Conservation (phyloP, 2,113 vertebrate species). For the Embiotoca jacksoni region DNA sequence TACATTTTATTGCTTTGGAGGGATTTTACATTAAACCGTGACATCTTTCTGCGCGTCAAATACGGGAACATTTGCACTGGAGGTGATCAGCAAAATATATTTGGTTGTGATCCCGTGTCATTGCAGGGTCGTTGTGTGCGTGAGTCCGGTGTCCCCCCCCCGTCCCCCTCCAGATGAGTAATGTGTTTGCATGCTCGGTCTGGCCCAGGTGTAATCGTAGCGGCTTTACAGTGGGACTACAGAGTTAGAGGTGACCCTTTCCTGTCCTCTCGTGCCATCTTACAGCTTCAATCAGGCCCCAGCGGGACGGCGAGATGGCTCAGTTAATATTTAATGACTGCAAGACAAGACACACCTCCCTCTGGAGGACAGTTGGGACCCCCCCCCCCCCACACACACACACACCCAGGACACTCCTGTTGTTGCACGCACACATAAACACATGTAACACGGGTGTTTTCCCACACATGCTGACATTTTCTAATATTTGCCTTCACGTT, state of each 20-base stretch:
- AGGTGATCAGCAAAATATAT: constrained; percentile 13
- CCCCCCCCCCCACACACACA: neutral
- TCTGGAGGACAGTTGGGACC: constrained; percentile 14
- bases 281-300: constrained; percentile 69
- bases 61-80: neutral
- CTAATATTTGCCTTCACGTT: constrained; percentile 1
- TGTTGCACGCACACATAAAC: neutral
- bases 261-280: constrained; percentile 41
- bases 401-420: neutral
- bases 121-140: constrained; percentile 26
- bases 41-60: neutral
- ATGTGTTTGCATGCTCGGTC: constrained; percentile 55
- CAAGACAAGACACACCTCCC: constrained; percentile 63
- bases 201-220: constrained; percentile 63
- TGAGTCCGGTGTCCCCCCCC: constrained; percentile 9
- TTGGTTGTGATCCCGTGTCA: constrained; percentile 33
- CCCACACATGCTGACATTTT: neutral
- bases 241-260: constrained; percentile 73
- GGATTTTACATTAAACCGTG: constrained; percentile 25
- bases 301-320: constrained; percentile 62
- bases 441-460: neutral
- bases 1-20: constrained; percentile 3
- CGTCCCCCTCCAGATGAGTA: constrained; percentile 40
- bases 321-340: constrained; percentile 81
- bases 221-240: constrained; percentile 58